Base-by-base conservation (phyloP, 2,797 vertebrate genomes). In the Forpus xanthops region DNA sequence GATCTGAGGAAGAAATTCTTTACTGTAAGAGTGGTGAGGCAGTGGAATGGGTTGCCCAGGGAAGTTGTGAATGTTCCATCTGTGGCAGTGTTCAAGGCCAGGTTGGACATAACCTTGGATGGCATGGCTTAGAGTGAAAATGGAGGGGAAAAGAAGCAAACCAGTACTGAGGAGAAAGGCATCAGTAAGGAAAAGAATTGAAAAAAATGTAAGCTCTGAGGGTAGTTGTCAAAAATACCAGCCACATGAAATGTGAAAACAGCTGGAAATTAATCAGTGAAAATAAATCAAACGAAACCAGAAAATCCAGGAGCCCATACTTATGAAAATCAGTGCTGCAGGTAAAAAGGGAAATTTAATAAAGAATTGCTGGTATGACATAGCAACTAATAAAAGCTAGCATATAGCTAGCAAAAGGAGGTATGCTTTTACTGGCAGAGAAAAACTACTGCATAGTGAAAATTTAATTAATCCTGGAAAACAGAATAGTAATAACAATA, bases 221-320 rank as follows among this genome's bases (percentile, higher is more conserved):
- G 49, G 30, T 33, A 83, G 18, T 24, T 77, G 61, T 89, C 65
- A 89, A 74, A 92, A 65, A 67, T 31, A 58, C 7, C 49, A 66
- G 37, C 42, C 74, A 45, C 35, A 89, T 45, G 68, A 77, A 93
- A 83, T 83, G 87, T 31, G 41, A 56, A 94, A 92, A 82, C 61
- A 94, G 68, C 30, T 77, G 72, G 72, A 95, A 93, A 93, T 90
- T 93, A 92, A 94, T 82, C 52, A 80, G 28, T 50, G 41, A 71
- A n/a, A 92, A 79, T 65, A 89, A 87, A 94, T 87, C 41, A 89
- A 67, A 89, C 0, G 1, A 85, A 94, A 85, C 8, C 5, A 65
- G 64, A 89, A 90, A 85, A 67, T 90, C n/a, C 25, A 61, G 24
- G 65, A 72, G 35, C 37, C 31, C 25, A 72, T 55, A 60, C 39